Percentiles rank a stretch among this genome's conserved stretches.
These are phyloP conservation scores for Torymus auratus DNA, from an alignment of 2,888 invertebrate species.

Conservation along the genomic window DNA sequence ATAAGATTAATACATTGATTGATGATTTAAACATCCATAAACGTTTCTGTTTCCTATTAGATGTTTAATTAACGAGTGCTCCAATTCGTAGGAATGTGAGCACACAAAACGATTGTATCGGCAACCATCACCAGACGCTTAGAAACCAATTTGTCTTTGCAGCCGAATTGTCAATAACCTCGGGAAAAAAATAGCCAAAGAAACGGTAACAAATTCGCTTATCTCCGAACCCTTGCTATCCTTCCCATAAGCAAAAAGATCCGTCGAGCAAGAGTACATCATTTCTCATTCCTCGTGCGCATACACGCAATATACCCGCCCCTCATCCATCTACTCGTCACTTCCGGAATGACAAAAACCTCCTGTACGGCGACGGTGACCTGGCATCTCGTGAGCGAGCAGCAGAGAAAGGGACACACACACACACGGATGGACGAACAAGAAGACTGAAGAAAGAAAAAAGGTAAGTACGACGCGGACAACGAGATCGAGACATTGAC, in stretches of 20 bases:
- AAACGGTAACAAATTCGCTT: neutral
- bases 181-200: neutral
- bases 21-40: too few relatives aligned
- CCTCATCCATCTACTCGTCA: constrained; percentile 53
- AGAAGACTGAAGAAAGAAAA: too few relatives aligned
- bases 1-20: too few relatives aligned
- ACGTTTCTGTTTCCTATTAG: too few relatives aligned
- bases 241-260: neutral
- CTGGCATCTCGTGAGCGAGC: neutral
- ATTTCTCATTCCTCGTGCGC: constrained; percentile 34
- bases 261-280: neutral
- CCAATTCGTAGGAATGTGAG: too few relatives aligned
- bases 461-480: neutral
- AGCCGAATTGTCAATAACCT: neutral
- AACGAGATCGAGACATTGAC: neutral
- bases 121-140: too few relatives aligned
- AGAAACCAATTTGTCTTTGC: too few relatives aligned
- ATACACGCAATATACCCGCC: neutral
- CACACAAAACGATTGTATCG: too few relatives aligned
- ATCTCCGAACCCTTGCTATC: neutral
- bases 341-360: constrained; percentile 53
- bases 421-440: neutral
- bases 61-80: too few relatives aligned
- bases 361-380: neutral
- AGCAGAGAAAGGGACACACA: neutral